Evolutionary conservation across 1,140 invertebrate genomes (phyloP), one percentile per base, ranked within the genome.

Genomic region (Bombus cullumanus): DNA sequence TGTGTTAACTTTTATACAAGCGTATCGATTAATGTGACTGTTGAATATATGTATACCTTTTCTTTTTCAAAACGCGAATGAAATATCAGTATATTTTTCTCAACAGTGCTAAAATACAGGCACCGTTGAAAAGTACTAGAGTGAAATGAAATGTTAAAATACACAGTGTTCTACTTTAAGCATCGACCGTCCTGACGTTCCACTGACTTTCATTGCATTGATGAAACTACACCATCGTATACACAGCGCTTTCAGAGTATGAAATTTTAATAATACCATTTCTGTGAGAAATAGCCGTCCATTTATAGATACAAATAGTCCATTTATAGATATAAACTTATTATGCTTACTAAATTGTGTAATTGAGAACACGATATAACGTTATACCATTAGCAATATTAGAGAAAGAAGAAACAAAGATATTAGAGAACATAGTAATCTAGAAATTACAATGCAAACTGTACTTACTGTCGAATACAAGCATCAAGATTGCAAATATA

Each of bases 81-180:
- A 76, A 59, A 59, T 76, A 28, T 10, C 5, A 2, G 13, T n/a
- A 76, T 22, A 4, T 28, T 37, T 75, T 76, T 75, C 10, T 76
- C 2, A 75, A 47, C 12, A 37, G 25, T 28, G 18, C 3, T 25
- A 39, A 59, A 57, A 37, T 10, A n/a, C 25, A 76, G 25, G 10
- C 31, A 37, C 53, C 6, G 41, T 6, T 53, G 10, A 34, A 6
- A 53, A 22, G 9, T 76, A 76, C 34, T 37, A 37, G 31, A 25
- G 25, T 31, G 31, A 13, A 66, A 66, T 66, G 37, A 64, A 78
- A 64, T 64, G 34, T 64, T 78, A 66, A 41, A 59, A 78, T 41
- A 66, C 28, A 66, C 62, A 66, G 37, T 31, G 37, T 43, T 66
- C 76, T 78, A 43, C 76, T 78, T 78, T 78, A 78, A 78, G 59